Evolutionary conservation across 2,888 invertebrate species (phyloP).

Genomic region (Oxystoma pomonae): DNA sequence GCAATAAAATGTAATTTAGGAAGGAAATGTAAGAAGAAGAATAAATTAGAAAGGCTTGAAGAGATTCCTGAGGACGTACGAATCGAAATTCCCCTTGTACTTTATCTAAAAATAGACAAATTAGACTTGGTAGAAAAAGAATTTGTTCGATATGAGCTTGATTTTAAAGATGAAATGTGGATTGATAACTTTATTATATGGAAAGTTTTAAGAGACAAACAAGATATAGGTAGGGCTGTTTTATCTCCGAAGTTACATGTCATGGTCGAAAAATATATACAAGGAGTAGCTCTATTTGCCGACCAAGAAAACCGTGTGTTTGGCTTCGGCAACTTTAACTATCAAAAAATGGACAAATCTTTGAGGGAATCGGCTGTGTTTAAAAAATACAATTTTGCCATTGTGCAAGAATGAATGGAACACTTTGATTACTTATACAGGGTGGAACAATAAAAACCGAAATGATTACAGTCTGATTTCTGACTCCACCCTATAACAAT

Average conservation of each 20-base stretch:
- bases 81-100: neutral
- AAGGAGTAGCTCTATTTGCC: neutral
- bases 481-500: too few species aligned
- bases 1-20: neutral
- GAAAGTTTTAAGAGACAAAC: neutral
- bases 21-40: neutral
- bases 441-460: too few species aligned
- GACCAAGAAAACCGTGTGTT: neutral
- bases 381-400: neutral
- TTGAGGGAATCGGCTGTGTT: too few species aligned
- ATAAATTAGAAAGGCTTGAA: neutral
- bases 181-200: neutral
- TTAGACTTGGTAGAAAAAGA: neutral
- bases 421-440: too few species aligned
- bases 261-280: neutral
- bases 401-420: too few species aligned
- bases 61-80: neutral
- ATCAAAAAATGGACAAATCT: neutral
- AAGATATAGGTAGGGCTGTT: neutral
- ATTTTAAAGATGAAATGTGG: neutral
- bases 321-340: neutral
- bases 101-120: neutral
- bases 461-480: too few species aligned
- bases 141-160: neutral
- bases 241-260: neutral